These are phyloP conservation scores for Ptychodera flava DNA, from an alignment of 35 echinoderm and acorn worm genomes.

Conservation along the genomic window DNA sequence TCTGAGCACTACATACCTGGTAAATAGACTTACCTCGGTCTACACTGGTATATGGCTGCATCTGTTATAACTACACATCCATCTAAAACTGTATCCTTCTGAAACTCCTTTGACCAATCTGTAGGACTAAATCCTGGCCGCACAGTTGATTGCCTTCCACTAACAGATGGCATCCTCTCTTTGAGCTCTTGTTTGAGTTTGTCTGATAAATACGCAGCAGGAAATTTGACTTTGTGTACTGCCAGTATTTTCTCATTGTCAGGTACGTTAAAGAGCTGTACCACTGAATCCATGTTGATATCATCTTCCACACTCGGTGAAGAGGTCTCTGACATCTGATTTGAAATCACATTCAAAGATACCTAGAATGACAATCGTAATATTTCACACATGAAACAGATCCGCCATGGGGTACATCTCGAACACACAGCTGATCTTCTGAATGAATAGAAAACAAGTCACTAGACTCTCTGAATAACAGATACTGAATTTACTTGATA, in stretches of 20 bases:
- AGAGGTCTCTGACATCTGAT: background rate
- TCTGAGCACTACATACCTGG: too few species aligned
- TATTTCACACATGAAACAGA: too few species aligned
- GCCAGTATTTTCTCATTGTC: background rate
- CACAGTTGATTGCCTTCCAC: background rate
- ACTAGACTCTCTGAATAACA: too few species aligned
- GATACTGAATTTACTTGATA: too few species aligned
- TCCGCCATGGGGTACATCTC: too few species aligned
- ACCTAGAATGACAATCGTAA: too few species aligned
- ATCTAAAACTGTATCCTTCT: conserved; percentile 30
- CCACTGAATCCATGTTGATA: background rate
- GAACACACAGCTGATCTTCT: too few species aligned
- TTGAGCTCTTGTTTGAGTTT: too few species aligned
- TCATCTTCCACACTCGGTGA: background rate
- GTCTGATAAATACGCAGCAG: background rate
- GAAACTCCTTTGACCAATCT: background rate
- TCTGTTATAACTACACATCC: conserved; percentile 46
- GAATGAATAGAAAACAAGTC: too few species aligned
- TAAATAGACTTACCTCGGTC: conserved; percentile 22
- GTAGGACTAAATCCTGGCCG: background rate
- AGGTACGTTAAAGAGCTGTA: background rate
- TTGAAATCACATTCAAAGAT: background rate
- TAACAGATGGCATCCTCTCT: background rate
- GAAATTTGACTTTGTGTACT: background rate
- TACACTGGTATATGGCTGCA: conserved; percentile 48